Base-by-base conservation (phyloP, 1,140 invertebrate species). In the Rhagoletis zephyria region DNA sequence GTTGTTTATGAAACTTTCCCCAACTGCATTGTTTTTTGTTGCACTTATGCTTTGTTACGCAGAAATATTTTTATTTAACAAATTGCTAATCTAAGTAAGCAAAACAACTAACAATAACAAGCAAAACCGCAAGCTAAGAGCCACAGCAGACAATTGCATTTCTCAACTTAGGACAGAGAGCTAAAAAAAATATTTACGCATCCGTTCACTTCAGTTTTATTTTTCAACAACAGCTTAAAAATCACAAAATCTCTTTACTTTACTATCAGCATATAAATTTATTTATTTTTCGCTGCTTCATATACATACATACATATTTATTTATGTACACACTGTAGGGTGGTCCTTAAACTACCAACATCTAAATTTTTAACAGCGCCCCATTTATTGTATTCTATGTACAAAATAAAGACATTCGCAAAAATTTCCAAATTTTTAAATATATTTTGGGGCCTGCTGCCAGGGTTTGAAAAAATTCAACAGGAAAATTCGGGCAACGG, bases 121-220 rank as follows among this genome's bases (percentile, higher is more conserved):
- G 56, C n/a, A 42, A 51, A 56, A 81, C 45, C 74, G 19, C 74
- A 81, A 81, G n/a, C 45, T 81, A 81, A 81, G 48, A 81, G n/a
- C 48, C 45, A 56, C 19, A 81, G 45, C 48, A 81, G 48, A 81
- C 74, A 81, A 56, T 56, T 81, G 45, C 51, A 19, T 81, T 81
- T 56, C 74, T 56, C 48, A 81, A 56, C 74, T 56, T 19, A 56
- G 45, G 12, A 19, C 1, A 74, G 48, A 74, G 14, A n/a, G 48
- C 42, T 16, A 74, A 30, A 30, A 30, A 48, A 12, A 63, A n/a
- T 74, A 48, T 48, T 48, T 74, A 74, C 42, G 14, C 16, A 40
- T 5, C 14, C 42, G 12, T 74, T 42, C 67, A 42, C 67, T 74
- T 16, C 67, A 30, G 14, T 74, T 56, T 40, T 74, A 45, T 42